Conservation (phyloP, 2,113 vertebrate species). For the Sylvia atricapilla region DNA sequence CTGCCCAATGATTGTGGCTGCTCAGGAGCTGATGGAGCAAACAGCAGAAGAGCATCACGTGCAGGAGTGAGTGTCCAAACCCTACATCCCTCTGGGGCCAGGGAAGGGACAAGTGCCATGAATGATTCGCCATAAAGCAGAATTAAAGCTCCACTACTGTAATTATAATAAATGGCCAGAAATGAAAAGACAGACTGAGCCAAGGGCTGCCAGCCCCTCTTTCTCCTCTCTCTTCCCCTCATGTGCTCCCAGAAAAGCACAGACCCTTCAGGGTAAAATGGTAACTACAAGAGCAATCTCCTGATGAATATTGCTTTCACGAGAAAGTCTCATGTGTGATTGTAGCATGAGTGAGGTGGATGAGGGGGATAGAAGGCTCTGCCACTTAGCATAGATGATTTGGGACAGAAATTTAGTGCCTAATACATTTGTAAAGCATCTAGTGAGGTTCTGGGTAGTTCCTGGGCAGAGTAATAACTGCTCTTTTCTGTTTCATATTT, state of each 20-base stretch:
- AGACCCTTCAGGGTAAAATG: neutral
- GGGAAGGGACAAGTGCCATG: neutral
- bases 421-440: neutral
- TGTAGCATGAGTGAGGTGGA: neutral
- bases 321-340: neutral
- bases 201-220: neutral
- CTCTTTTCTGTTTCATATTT: slow-evolving; percentile 20
- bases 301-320: neutral
- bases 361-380: neutral
- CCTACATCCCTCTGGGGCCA: neutral
- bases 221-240: neutral
- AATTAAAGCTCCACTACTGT: neutral
- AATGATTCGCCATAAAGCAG: neutral
- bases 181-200: neutral
- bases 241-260: neutral
- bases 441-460: neutral
- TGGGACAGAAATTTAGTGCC: neutral
- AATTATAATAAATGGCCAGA: neutral
- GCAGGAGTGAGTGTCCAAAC: neutral
- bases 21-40: neutral
- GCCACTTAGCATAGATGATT: neutral
- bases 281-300: neutral
- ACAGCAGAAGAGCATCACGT: accelerated
- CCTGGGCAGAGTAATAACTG: neutral
- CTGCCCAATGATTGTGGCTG: neutral